Evolutionary conservation across 2,888 invertebrate genomes (phyloP), one percentile per base, ranked within the genome.

Genomic region (Tiphia femorata): DNA sequence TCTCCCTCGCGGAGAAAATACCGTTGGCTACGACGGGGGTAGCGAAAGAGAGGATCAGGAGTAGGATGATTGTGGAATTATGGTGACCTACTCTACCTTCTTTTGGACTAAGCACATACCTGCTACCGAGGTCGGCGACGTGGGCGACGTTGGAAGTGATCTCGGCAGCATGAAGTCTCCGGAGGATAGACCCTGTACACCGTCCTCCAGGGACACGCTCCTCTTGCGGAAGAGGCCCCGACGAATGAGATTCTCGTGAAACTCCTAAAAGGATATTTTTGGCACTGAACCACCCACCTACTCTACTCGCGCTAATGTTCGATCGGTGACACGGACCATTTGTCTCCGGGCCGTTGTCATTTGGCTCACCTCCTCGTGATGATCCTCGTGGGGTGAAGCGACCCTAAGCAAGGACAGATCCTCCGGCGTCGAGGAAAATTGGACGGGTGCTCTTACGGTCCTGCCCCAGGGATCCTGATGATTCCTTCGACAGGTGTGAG

Each of bases 191-290:
- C 82, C 84, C 58, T 83, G 83, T 19, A 82, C 80, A 4, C 82
- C 80, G 52, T 91, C 91, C 80, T 91, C 91, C 70, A 91, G 87
- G 75, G 91, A 91, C 66, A 91, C 89, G 70, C 91, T 91, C 77
- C 91, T 88, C 83, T 91, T 91, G 73, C 91, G 88, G 84, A 92
- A 92, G 80, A 90, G 87, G 74, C 91, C 90, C 75, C 91, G 89
- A 82, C 90, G 91, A 82, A 92, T 89, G 76, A 92, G 87, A 83
- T 91, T 92, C 85, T 93, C 93, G 83, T 93, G 93, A 84, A 92
- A 93, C 81, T 92, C 92, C 86, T 92, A 46, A 20, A 65, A n/a
- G n/a, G n/a, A n/a, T n/a, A n/a, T n/a, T n/a, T n/a, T n/a, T n/a
- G n/a, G 56, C 27, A 35, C 60, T 21, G 52, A 42, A n/a, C n/a